Percentiles rank a stretch among this genome's conserved stretches.
These are phyloP conservation scores for Sinocyclocheilus anophthalmus DNA, from an alignment of 2,113 vertebrate species.

Conservation along the genomic window DNA sequence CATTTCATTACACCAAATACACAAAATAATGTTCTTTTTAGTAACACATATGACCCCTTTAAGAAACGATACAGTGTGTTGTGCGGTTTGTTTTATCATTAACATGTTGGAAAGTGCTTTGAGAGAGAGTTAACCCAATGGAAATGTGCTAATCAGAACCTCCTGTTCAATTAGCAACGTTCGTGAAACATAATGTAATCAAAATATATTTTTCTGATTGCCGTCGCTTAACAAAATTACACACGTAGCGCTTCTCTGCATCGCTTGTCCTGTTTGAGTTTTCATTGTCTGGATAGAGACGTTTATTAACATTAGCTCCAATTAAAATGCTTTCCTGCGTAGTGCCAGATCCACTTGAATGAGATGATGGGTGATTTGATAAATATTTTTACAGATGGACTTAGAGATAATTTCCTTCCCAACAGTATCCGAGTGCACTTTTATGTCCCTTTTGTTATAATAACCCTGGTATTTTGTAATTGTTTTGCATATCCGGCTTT, in stretches of 20 bases:
- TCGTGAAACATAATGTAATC: constrained; percentile 32
- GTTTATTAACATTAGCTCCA: constrained; percentile 8
- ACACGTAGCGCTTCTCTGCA: not conserved
- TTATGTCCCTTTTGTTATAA: not conserved
- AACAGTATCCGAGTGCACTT: not conserved
- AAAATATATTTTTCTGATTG: constrained; percentile 39
- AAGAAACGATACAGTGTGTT: not conserved
- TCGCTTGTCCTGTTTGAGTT: not conserved
- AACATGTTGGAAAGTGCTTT: not conserved
- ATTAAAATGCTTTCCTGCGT: constrained; percentile 20
- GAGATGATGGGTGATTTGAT: constrained; percentile 21
- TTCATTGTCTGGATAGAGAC: constrained; percentile 17
- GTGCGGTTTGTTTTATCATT: not conserved
- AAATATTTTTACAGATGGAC: constrained; percentile 19
- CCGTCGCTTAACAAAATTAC: not conserved
- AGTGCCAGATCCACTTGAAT: not conserved
- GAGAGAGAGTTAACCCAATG: not conserved
- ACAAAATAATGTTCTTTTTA: too few species aligned
- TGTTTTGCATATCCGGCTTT: not conserved
- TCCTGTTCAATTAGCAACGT: constrained; percentile 35
- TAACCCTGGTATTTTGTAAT: not conserved
- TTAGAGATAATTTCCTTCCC: constrained; percentile 8
- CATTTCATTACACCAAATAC: too few species aligned
- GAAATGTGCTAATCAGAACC: constrained; percentile 29
- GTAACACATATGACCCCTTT: too few species aligned